A percentile compares a stretch with the other conserved stretches of the same genome.
phyloP scores from a whole-genome alignment of 2,888 invertebrate genomes.

The Chrysolina haemoptera region DNA sequence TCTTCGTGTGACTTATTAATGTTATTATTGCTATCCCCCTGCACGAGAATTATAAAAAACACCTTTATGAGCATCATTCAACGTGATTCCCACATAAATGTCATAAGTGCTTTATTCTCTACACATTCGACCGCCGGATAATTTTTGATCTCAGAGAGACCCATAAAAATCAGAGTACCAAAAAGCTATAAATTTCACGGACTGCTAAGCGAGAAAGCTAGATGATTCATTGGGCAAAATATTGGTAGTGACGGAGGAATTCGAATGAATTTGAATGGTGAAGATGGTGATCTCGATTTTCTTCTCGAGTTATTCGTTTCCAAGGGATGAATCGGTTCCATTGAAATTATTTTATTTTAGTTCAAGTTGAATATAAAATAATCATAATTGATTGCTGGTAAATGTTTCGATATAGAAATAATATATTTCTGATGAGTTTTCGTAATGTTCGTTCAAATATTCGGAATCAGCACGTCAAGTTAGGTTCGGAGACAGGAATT shows the following conservation, averaged over 20 bases:
- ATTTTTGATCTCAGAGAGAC: conserved; percentile 36
- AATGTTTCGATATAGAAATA: too few species aligned
- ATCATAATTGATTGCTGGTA: too few species aligned
- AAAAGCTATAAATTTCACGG: conserved; percentile 38
- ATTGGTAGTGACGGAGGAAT: conserved; percentile 11
- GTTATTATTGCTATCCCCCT: background rate
- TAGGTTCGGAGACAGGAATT: too few species aligned
- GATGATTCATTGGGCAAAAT: conserved; percentile 20
- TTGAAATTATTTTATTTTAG: too few species aligned
- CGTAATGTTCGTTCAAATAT: too few species aligned
- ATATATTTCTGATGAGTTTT: too few species aligned
- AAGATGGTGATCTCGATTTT: background rate
- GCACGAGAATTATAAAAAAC: background rate
- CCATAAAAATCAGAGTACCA: conserved; percentile 42
- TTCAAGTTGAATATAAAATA: too few species aligned
- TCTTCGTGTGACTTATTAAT: background rate
- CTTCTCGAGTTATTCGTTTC: background rate
- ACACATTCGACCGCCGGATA: conserved; percentile 38
- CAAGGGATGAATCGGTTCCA: background rate
- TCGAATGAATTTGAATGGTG: background rate
- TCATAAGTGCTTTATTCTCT: conserved; percentile 34
- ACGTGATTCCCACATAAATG: conserved; percentile 28
- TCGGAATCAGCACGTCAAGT: too few species aligned
- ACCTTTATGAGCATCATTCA: conserved; percentile 15
- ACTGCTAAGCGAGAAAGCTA: conserved; percentile 32